These are phyloP conservation scores for Physeter macrocephalus DNA, from an alignment of 2,113 vertebrate genomes.

Conservation along the genomic window DNA sequence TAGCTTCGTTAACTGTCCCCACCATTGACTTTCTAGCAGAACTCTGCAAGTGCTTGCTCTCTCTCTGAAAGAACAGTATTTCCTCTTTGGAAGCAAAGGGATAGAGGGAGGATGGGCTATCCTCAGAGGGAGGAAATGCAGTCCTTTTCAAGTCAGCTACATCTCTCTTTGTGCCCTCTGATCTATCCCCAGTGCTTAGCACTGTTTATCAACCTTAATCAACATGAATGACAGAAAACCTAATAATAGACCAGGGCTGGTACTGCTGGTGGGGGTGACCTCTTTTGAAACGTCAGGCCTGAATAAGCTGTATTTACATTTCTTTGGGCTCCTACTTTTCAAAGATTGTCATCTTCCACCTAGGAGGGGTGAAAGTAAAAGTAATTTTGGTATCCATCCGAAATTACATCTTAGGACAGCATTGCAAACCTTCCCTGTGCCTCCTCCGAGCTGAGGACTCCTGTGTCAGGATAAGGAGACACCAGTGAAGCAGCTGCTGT, in stretches of 20 bases:
- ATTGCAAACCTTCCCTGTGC: conserved; percentile 44
- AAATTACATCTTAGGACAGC: conserved; percentile 67
- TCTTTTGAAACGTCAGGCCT: conserved; percentile 82
- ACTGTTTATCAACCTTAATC: conserved; percentile 82
- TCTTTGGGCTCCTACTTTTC: conserved; percentile 75
- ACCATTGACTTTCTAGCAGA: background rate
- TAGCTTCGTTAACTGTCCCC: background rate
- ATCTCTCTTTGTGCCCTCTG: conserved; percentile 72
- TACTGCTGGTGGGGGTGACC: conserved; percentile 71
- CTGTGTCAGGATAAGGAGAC: background rate
- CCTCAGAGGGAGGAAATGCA: conserved; percentile 39
- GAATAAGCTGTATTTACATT: conserved; percentile 82
- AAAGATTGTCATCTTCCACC: conserved; percentile 79
- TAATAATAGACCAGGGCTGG: conserved; percentile 76
- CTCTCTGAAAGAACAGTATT: background rate
- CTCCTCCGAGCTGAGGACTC: background rate
- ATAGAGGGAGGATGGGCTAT: background rate
- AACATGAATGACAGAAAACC: conserved; percentile 80
- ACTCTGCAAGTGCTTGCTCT: background rate
- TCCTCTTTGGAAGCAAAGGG: conserved; percentile 19
- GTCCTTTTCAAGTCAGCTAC: conserved; percentile 70
- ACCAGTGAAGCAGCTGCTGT: background rate
- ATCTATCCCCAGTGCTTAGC: conserved; percentile 65
- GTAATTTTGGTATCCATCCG: conserved; percentile 75
- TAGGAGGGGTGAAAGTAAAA: conserved; percentile 76